Base-by-base conservation (phyloP, 2,888 invertebrate genomes). In the Monopis laevigella region DNA sequence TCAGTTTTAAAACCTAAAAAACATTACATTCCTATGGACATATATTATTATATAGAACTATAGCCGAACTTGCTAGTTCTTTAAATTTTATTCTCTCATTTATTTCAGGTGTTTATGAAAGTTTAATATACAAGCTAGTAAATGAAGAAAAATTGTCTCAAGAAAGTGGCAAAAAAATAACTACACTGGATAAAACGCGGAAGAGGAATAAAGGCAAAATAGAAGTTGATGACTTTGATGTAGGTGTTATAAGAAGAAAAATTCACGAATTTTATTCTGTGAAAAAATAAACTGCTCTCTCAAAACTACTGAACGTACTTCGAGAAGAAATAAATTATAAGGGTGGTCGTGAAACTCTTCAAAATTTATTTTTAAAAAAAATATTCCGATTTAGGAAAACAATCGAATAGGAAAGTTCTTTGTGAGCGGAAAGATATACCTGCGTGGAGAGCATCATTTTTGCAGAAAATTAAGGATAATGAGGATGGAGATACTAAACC, bases 201-300 rank as follows among this genome's bases (percentile, higher is more conserved):
- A 24, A 40, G 21, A 40, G 13, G 21, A 40, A 13, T n/a, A 21
- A 18, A 14, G 40, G 16, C 14, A 40, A 40, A 32, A 30, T 30
- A 21, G 24, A 13, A 19, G 32, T 40, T 18, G 40, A 32, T 18
- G 21, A 32, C 16, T 40, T 40, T 21, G 40, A 40, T 32, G 13
- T 40, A 13, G 40, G 40, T 21, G 40, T 40, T 12, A n/a, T 40
- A 12, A 5, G 24, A 24, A 30, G 24, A 30, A 40, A 40, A 32
- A 40, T 32, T 13, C 21, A 40, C 21, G 40, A 40, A 40, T 32
- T 30, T 40, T 40, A 40, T 21, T 8, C 40, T 12, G 19, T 19
- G 12, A 40, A 40, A 24, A 40, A 40, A 40, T 30, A 40, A 40
- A 40, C 32, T 19, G 30, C 40, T 19, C 11, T 32, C 11, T 11